These are phyloP conservation scores for Myripristis murdjan DNA, from an alignment of 2,797 vertebrate genomes.

Conservation along the genomic window DNA sequence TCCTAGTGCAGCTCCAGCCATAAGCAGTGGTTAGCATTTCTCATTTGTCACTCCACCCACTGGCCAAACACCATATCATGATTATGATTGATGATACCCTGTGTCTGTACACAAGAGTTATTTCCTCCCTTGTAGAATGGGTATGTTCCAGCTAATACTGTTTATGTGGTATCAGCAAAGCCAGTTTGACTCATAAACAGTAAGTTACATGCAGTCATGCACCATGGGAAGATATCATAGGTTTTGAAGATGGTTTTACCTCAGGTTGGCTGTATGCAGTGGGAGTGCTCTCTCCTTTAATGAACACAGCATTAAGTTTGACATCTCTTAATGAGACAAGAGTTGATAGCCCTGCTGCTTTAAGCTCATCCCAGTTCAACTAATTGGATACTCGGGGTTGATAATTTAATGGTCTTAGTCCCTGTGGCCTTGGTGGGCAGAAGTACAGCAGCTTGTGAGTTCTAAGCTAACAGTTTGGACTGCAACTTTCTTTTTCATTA, in stretches of 20 bases:
- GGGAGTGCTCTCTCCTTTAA: constrained; percentile 4
- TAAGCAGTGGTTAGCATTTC: constrained; percentile 65
- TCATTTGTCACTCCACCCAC: constrained; percentile 61
- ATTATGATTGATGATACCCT: constrained; percentile 68
- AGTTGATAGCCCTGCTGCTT: neutral
- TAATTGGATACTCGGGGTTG: constrained; percentile 21
- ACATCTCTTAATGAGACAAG: constrained; percentile 17
- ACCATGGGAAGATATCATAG: neutral
- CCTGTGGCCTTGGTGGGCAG: neutral
- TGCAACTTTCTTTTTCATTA: neutral
- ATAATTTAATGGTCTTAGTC: constrained; percentile 11
- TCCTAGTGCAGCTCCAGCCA: constrained; percentile 46
- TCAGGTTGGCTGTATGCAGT: constrained; percentile 8
- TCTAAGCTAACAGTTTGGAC: neutral
- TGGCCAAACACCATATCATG: constrained; percentile 62
- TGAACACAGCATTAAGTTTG: neutral
- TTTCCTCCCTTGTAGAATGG: constrained; percentile 66
- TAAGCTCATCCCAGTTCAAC: constrained; percentile 8
- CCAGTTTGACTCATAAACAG: constrained; percentile 28
- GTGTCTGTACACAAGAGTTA: constrained; percentile 57
- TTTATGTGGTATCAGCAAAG: constrained; percentile 59
- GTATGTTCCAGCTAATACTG: constrained; percentile 50
- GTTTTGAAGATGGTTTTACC: constrained; percentile 8
- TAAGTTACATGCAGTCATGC: constrained; percentile 23
- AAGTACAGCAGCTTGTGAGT: neutral